Evolutionary conservation across 2,888 invertebrate genomes (phyloP), one percentile per base, ranked within the genome.

Genomic region (Himalopsyche japonica): DNA sequence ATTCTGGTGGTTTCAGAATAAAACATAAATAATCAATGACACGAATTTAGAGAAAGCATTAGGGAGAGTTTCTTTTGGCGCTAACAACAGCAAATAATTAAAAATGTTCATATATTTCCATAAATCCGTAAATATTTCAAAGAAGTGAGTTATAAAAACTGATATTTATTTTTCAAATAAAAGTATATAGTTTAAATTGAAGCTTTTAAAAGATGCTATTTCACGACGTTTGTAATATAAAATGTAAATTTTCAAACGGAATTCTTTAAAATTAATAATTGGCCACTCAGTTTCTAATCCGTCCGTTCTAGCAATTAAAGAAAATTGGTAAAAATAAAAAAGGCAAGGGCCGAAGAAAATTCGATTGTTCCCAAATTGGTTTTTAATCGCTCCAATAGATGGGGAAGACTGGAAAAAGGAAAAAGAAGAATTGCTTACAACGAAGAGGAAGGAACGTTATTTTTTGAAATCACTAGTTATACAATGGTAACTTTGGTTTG

Each of bases 311-410:
- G 30, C 70, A 70, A 70, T 70, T 70, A 70, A 70, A 34, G 64
- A 77, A 83, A 80, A 83, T 80, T 76, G 76, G 64, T 18, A 81
- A 82, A 82, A 48, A 82, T 76, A 83, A 83, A 83, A 80, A 82
- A 49, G 78, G 70, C 79, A 49, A 49, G 80, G 79, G 79, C 79
- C 70, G 79, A 49, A 80, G 76, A 76, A 37, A 83, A 85, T 86
- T 86, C 84, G 86, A 87, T 87, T 87, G 87, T 87, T 84, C 87
- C 84, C 79, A 87, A 87, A 87, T 87, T 87, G 87, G 87, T 87
- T 87, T 87, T 86, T 87, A 87, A 87, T 87, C 87, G 84, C 84
- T 77, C 82, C 86, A 83, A 84, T 85, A 82, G 84, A 85, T 83
- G 57, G 79, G 47, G 81, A 78, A 79, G 83, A 80, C 79, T 49